Percentiles rank a stretch among this genome's conserved stretches.
Evolutionary conservation across 2,797 vertebrate genomes (phyloP).

Genomic region (Peromyscus attwateri): DNA sequence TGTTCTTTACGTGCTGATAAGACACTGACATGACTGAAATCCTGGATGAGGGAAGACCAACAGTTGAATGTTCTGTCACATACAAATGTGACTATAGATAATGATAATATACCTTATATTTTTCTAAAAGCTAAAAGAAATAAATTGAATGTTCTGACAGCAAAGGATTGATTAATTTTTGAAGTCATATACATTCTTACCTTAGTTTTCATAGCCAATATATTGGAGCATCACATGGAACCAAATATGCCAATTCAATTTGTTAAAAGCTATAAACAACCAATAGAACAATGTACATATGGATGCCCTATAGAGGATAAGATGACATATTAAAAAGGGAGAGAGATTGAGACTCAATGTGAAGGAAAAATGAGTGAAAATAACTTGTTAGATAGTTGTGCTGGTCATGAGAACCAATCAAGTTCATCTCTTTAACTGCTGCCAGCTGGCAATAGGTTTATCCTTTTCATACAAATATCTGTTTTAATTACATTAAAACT

Average conservation of each 20-base stretch:
- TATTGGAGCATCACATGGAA: background rate
- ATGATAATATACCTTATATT: too few species aligned
- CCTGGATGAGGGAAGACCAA: background rate
- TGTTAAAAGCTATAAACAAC: background rate
- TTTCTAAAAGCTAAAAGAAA: background rate
- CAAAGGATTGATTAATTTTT: background rate
- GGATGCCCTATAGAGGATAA: background rate
- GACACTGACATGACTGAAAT: background rate
- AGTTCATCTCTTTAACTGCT: background rate
- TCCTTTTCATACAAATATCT: background rate
- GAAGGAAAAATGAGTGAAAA: too few species aligned
- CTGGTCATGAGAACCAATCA: background rate
- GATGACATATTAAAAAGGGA: background rate
- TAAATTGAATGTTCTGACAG: too few species aligned
- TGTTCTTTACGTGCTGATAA: background rate
- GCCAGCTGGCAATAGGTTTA: background rate
- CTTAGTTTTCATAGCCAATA: background rate
- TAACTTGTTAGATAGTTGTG: background rate
- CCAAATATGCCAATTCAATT: background rate
- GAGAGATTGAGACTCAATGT: background rate
- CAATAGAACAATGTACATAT: background rate
- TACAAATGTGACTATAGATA: background rate
- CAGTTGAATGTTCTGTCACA: background rate
- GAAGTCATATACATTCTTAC: background rate
- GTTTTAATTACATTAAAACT: background rate